Conservation (phyloP, 2,888 invertebrate species). For the Diadegma fenestrale region DNA sequence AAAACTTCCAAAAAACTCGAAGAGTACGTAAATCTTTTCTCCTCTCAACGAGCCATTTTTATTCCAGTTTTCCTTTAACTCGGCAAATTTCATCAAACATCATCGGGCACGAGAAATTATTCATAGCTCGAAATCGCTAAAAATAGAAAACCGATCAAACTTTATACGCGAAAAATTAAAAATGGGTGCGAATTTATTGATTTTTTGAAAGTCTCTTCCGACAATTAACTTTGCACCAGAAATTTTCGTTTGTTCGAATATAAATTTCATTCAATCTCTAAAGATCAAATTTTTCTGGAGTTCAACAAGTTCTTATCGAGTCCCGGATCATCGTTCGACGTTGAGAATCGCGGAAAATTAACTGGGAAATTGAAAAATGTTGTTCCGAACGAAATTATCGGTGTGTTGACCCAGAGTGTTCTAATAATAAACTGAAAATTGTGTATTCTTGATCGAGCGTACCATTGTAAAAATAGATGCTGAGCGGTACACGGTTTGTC, state of each 20-base stretch:
- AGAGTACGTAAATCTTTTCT: conserved; percentile 78
- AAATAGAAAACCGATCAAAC: too few relatives aligned
- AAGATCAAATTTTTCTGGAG: background rate
- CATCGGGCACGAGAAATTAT: background rate
- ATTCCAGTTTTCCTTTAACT: conserved; percentile 1
- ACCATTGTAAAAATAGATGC: conserved; percentile 81
- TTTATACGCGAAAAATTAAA: too few relatives aligned
- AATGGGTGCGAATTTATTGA: too few relatives aligned
- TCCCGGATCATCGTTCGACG: background rate
- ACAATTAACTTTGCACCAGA: background rate
- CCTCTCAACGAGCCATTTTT: background rate
- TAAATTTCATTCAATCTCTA: background rate
- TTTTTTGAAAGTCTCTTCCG: background rate
- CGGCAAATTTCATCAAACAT: background rate
- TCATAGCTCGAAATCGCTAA: background rate
- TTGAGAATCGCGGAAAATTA: conserved; percentile 18
- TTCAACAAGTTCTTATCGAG: background rate
- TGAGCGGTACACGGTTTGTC: conserved; percentile 70
- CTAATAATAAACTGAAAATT: conserved; percentile 81
- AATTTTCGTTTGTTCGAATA: background rate
- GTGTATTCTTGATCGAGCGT: conserved; percentile 67
- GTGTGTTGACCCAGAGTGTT: conserved; percentile 67
- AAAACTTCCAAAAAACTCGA: conserved; percentile 82
- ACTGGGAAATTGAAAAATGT: conserved; percentile 21
- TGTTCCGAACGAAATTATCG: conserved; percentile 46